A percentile compares a stretch with the other conserved stretches of the same genome.
Evolutionary conservation across 2,113 vertebrate genomes (phyloP).

Genomic region (Odontesthes bonariensis): DNA sequence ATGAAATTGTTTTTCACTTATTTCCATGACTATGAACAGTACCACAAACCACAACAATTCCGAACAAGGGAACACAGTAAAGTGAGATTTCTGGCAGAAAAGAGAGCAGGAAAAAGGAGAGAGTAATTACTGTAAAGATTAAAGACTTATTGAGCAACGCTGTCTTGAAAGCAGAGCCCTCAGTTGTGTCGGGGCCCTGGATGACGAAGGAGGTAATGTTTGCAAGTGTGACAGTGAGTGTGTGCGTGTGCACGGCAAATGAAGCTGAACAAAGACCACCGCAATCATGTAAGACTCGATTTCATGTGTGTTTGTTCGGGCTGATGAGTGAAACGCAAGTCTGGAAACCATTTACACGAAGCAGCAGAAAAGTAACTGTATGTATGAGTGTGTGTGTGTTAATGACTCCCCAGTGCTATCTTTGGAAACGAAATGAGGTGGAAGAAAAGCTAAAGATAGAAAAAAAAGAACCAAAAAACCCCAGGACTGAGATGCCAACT

Average conservation of each 20-base stretch:
- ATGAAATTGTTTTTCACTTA: constrained; percentile 36
- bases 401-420: constrained; percentile 53
- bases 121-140: neutral
- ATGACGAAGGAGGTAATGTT: constrained; percentile 28
- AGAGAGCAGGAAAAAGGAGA: constrained; percentile 12
- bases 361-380: constrained; percentile 57
- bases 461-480: constrained; percentile 7
- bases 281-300: constrained; percentile 32
- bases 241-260: constrained; percentile 23
- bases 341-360: constrained; percentile 71
- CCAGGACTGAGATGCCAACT: constrained; percentile 13
- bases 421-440: constrained; percentile 62
- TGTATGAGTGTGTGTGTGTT: constrained; percentile 22
- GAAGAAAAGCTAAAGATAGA: constrained; percentile 65
- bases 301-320: constrained; percentile 28
- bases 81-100: neutral
- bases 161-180: constrained; percentile 19
- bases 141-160: constrained; percentile 2
- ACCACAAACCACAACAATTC: constrained; percentile 1
- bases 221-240: neutral
- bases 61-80: neutral
- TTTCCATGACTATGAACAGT: neutral
- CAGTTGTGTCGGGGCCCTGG: constrained; percentile 21
- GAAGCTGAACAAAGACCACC: constrained; percentile 42
- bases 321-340: constrained; percentile 45